phyloP scores from a whole-genome alignment of 2,113 vertebrate genomes.

The Periophthalmus modestus region DNA sequence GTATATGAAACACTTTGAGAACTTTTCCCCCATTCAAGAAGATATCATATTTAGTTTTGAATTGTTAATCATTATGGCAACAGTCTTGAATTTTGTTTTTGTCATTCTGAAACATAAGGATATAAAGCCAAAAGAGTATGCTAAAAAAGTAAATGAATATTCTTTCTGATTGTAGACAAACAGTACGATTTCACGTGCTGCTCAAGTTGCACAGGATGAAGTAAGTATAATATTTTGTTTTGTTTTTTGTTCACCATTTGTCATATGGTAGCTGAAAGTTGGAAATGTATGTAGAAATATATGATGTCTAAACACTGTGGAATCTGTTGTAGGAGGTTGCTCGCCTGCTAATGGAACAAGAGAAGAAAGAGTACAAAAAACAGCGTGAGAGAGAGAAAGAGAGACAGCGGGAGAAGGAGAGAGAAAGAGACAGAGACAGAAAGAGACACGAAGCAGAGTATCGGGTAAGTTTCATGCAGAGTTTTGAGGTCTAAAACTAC shows the following conservation, averaged over 20 bases:
- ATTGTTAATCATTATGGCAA: no score
- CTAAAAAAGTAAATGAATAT: background rate
- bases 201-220: conserved; percentile 89
- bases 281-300: background rate
- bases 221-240: conserved; percentile 67
- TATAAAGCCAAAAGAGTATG: background rate
- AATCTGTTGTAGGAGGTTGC: conserved; percentile 84
- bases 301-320: background rate
- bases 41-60: no score
- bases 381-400: conserved; percentile 69
- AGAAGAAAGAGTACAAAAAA: conserved; percentile 87
- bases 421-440: conserved; percentile 80
- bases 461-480: conserved; percentile 75
- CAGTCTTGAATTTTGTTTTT: no score
- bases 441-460: conserved; percentile 82
- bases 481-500: background rate
- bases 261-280: background rate
- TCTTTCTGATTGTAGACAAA: conserved; percentile 66
- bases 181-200: conserved; percentile 65
- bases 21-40: no score
- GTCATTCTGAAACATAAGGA: no score
- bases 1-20: no score
- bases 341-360: conserved; percentile 89
- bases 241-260: background rate
- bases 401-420: conserved; percentile 53